phyloP scores from a whole-genome alignment of 2,797 vertebrate species.

The Yasuhikotakia modesta region DNA sequence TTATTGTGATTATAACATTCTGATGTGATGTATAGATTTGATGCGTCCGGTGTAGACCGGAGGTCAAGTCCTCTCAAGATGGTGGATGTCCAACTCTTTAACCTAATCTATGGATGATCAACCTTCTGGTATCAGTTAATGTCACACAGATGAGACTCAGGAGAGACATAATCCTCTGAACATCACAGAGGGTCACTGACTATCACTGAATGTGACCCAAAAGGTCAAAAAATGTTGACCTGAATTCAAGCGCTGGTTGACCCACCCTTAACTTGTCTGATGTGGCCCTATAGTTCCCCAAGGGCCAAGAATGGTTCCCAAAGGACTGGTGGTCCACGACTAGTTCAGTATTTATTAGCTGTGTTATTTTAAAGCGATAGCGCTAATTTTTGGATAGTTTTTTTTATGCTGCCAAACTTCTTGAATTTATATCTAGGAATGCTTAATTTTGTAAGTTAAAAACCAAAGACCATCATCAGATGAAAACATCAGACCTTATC shows the following conservation, averaged over 20 bases:
- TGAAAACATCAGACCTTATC: neutral
- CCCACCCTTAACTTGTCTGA: slow-evolving; percentile 27
- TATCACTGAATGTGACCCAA: slow-evolving; percentile 24
- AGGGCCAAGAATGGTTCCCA: neutral
- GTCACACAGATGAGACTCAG: slow-evolving; percentile 14
- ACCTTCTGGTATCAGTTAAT: slow-evolving; percentile 20
- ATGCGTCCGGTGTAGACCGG: neutral
- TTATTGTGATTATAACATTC: no score
- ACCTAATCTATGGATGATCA: neutral
- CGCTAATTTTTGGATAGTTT: no score
- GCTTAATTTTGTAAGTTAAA: neutral
- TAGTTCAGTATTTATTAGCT: no score
- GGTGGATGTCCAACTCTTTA: slow-evolving; percentile 9
- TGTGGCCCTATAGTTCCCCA: no score
- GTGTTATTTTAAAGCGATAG: no score
- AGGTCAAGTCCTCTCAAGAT: neutral
- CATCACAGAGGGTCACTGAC: slow-evolving; percentile 34
- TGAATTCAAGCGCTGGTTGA: slow-evolving; percentile 27
- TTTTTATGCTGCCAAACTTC: no score
- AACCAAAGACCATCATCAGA: neutral
- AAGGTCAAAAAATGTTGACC: slow-evolving; percentile 30
- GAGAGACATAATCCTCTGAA: no score
- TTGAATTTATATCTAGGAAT: neutral
- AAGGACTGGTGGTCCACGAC: neutral
- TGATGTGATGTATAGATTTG: no score